A percentile compares a stretch with the other conserved stretches of the same genome.
Conservation (phyloP, 2,888 invertebrate genomes). For the Leptopterna dolabrata region DNA sequence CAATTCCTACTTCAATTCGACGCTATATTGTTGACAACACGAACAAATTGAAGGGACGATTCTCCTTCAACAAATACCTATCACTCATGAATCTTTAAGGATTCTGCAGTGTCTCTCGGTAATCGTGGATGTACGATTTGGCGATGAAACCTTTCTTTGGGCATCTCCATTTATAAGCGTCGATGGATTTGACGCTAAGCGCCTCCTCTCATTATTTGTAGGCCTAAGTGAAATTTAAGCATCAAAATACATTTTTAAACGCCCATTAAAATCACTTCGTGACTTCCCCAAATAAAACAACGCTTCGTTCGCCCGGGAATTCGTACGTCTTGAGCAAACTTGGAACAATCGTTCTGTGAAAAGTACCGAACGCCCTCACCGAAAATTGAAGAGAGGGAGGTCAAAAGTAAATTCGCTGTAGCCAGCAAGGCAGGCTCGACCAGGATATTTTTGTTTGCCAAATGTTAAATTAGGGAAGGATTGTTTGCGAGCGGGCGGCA, state of each 20-base stretch:
- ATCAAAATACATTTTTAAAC: neutral
- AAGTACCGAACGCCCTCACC: neutral
- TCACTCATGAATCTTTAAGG: too few relatives aligned
- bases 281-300: neutral
- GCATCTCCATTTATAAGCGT: too few relatives aligned
- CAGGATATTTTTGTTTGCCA: constrained; percentile 45
- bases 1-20: too few relatives aligned
- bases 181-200: too few relatives aligned
- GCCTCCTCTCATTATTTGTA: neutral
- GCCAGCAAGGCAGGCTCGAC: constrained; percentile 25
- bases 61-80: too few relatives aligned
- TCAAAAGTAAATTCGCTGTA: neutral
- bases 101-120: too few relatives aligned
- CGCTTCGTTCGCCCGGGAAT: neutral
- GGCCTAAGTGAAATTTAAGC: neutral
- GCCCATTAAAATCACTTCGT: neutral
- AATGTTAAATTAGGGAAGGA: constrained; percentile 51
- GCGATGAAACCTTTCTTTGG: too few relatives aligned
- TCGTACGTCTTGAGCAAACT: neutral
- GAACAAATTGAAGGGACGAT: too few relatives aligned
- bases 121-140: too few relatives aligned
- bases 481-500: constrained; percentile 35
- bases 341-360: neutral
- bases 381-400: neutral
- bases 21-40: too few relatives aligned